Conservation (phyloP, 2,888 invertebrate species). For the Eutolmus rufibarbis region DNA sequence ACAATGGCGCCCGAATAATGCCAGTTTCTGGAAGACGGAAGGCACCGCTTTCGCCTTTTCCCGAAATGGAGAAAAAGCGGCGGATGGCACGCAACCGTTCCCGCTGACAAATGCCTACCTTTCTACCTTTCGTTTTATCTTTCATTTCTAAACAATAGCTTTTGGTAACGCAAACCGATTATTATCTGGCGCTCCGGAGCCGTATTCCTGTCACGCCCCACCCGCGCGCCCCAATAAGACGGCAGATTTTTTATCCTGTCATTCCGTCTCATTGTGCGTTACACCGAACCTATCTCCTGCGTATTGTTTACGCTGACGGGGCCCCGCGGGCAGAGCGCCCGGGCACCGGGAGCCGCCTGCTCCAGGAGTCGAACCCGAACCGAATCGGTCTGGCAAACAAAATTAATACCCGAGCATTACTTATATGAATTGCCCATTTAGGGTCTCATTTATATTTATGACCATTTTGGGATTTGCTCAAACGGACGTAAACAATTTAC, state of each 20-base stretch:
- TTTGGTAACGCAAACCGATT: constrained; percentile 41
- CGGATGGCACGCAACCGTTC: background rate
- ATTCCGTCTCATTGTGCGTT: constrained; percentile 10
- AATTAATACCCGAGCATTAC: constrained; percentile 47
- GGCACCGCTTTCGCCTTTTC: background rate
- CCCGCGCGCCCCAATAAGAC: constrained; percentile 24
- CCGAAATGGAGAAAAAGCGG: background rate
- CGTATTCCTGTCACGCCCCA: constrained; percentile 37
- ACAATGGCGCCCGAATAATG: constrained; percentile 3
- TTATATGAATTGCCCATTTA: constrained; percentile 49
- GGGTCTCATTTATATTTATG: constrained; percentile 48
- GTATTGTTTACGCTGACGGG: background rate
- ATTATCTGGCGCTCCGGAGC: constrained; percentile 5
- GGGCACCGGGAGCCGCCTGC: background rate
- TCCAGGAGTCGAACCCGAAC: background rate
- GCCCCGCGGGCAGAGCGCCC: background rate
- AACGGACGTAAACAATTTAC: constrained; percentile 42
- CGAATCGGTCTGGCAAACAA: constrained; percentile 31
- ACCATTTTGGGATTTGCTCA: constrained; percentile 47
- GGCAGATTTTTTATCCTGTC: constrained; percentile 38
- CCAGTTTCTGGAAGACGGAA: background rate
- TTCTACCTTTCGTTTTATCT: constrained; percentile 6
- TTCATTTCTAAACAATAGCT: constrained; percentile 37
- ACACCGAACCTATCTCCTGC: background rate
- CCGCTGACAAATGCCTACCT: constrained; percentile 29